Conservation (phyloP, 2,113 vertebrate genomes). For the Indri indri region DNA sequence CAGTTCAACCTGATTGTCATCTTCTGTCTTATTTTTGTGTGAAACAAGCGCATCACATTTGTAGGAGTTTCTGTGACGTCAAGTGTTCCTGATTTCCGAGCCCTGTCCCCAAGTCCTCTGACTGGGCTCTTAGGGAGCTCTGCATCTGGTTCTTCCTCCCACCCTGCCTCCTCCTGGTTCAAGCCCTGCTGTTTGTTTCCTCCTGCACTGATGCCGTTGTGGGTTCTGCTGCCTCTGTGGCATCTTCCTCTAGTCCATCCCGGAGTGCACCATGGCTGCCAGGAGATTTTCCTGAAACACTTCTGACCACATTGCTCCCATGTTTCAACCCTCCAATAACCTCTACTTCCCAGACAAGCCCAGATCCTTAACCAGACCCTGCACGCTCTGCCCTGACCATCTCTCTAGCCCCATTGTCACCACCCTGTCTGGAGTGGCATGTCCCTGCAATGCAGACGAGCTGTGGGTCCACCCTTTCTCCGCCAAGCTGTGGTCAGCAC, state of each 20-base stretch:
- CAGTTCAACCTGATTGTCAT: too few species aligned
- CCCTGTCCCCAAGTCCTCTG: background rate
- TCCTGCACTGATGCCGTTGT: background rate
- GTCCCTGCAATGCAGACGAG: background rate
- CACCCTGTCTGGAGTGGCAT: too few species aligned
- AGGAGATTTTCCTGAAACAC: background rate
- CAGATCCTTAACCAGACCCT: background rate
- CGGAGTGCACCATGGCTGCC: background rate
- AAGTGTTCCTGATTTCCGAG: accelerated
- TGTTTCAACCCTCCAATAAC: background rate
- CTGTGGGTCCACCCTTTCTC: accelerated
- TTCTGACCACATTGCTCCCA: accelerated
- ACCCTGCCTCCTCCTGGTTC: background rate
- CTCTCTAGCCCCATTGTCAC: background rate
- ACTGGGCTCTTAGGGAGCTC: background rate
- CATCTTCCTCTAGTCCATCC: background rate
- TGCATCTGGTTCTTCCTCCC: background rate
- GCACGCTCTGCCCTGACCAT: background rate
- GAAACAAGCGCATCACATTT: background rate
- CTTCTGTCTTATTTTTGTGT: background rate
- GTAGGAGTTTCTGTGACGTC: background rate
- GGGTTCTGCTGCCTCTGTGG: accelerated
- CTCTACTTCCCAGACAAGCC: background rate
- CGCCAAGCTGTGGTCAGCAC: background rate
- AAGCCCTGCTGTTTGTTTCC: background rate